A percentile compares a stretch with the other conserved stretches of the same genome.
Conservation (phyloP, 1,140 invertebrate species). For the Drosophila rhopaloa region DNA sequence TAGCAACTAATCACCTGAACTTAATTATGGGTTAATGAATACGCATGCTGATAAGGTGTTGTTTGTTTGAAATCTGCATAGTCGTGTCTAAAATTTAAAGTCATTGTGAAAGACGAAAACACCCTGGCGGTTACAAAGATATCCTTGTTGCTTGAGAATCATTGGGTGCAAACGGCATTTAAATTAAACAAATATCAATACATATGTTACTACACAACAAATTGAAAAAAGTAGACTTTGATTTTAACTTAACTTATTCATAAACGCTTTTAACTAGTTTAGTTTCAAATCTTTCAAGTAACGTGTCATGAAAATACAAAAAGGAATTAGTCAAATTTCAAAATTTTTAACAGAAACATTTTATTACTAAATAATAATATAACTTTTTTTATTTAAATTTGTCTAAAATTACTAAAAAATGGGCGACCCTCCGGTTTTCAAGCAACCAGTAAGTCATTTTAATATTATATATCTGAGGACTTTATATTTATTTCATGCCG, state of each 20-base stretch:
- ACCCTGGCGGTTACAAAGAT: background rate
- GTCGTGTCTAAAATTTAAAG: slow-evolving; percentile 4
- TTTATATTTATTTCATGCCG: background rate
- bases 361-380: background rate
- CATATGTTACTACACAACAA: too few species aligned
- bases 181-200: too few species aligned
- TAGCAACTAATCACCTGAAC: slow-evolving; percentile 9
- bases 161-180: too few species aligned
- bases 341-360: background rate
- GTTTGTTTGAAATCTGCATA: slow-evolving; percentile 8
- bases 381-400: too few species aligned
- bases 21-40: slow-evolving; percentile 12
- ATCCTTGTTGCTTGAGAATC: too few species aligned
- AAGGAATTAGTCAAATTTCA: background rate
- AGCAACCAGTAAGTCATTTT: background rate
- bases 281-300: background rate
- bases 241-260: background rate
- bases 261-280: background rate
- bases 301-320: too few species aligned
- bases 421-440: background rate
- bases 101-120: slow-evolving; percentile 9
- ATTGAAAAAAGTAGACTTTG: background rate
- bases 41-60: slow-evolving; percentile 20
- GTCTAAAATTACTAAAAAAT: too few species aligned
- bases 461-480: background rate